Base-by-base conservation (phyloP, 2,797 vertebrate species). In the Trichosurus vulpecula region DNA sequence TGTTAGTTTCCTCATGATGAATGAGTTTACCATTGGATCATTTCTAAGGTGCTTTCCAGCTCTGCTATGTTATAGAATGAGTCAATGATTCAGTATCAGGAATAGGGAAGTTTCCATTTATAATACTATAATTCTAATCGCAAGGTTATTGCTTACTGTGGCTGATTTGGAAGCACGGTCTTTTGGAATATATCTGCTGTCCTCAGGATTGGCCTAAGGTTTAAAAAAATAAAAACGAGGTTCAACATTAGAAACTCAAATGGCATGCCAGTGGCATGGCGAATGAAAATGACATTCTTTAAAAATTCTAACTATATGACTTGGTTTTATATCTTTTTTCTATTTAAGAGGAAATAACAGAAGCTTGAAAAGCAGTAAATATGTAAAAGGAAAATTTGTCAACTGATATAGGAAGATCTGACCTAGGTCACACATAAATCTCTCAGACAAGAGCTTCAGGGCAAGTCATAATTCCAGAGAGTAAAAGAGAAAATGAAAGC, bases 381-480 rank as follows among this genome's bases (percentile, higher is more conserved):
- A 99, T 99, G 98, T 99, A 98, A 98, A 99, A 98, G 99, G 99
- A 99, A 99, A 99, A 99, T 99, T 98, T 99, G 98, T 98, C 98
- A 98, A 98, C 98, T 98, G 99, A 97, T 99, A 95, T 97, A 98
- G 98, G 98, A 99, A 99, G 98, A 98, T 97, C 94, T 98, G 99
- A 99, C 99, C 99, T 98, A 98, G 99, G 99, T 99, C 99, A 99
- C 97, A 95, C 98, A 99, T 99, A 99, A 99, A 99, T 99, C 99
- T 99, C 98, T 98, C 98, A 54, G 98, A 99, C 98, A 98, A 98
- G 96, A 99, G 99, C 99, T 98, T 96, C 98, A 98, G 98, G 98
- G 98, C 97, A 98, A 99, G 98, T 98, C 98, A 99, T 99, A 99
- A 99, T 99, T 99, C 99, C 99, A 98, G 98, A 97, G 98, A 98